These are phyloP conservation scores for Pygmarrhopalites habei DNA, from an alignment of 1,140 invertebrate species.

Conservation along the genomic window DNA sequence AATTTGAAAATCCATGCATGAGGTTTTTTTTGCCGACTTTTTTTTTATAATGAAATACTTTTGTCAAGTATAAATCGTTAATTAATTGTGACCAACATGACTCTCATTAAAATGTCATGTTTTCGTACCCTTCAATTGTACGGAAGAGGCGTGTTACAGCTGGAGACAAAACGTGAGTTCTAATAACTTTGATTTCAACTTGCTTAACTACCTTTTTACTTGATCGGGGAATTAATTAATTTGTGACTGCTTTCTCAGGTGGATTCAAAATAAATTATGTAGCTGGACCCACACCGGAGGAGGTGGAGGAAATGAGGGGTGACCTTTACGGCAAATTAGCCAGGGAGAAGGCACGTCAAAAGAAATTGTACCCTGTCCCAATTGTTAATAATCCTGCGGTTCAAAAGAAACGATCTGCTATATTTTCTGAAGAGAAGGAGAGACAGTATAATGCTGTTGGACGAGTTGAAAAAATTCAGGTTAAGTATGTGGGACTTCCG, in stretches of 20 bases:
- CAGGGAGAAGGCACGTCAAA: conserved; percentile 20
- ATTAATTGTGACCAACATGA: no score
- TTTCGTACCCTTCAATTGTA: no score
- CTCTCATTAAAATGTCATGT: no score
- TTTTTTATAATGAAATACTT: no score
- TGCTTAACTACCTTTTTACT: no score
- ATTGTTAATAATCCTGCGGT: conserved; percentile 31
- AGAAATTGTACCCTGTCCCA: conserved; percentile 16
- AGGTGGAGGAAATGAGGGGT: conserved; percentile 16
- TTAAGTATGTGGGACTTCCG: conserved; percentile 59
- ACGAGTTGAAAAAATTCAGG: conserved; percentile 84
- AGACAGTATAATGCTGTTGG: conserved; percentile 62
- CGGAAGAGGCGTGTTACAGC: no score
- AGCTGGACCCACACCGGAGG: conserved; percentile 28
- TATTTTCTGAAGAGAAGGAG: conserved; percentile 73
- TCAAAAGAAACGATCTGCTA: conserved; percentile 17
- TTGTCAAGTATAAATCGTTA: no score
- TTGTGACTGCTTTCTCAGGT: conserved; percentile 3
- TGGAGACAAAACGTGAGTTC: no score
- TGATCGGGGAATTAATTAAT: no score
- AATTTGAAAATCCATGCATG: no score
- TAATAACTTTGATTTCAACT: no score
- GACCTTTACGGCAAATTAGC: conserved; percentile 27
- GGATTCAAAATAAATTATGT: conserved; percentile 19
- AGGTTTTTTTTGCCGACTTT: no score